Evolutionary conservation across 2,888 invertebrate species (phyloP).

Genomic region (Chrysodeixis includens): DNA sequence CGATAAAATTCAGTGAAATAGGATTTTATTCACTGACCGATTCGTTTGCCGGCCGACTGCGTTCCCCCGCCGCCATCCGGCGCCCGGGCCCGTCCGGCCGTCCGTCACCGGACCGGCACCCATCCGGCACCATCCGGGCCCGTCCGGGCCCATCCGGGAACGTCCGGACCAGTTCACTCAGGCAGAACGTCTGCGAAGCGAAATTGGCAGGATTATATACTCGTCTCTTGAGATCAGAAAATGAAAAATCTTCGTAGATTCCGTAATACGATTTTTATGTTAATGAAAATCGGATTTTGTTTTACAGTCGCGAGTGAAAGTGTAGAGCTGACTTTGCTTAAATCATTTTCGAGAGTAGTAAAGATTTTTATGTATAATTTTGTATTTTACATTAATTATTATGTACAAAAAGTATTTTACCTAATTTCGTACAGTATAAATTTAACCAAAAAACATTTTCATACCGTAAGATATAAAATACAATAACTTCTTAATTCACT

Average conservation of each 20-base stretch:
- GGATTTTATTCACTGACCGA: slow-evolving; percentile 61
- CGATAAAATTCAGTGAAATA: slow-evolving; percentile 56
- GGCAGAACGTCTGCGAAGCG: slow-evolving; percentile 43
- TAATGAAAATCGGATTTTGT: slow-evolving; percentile 5
- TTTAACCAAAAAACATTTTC: no score
- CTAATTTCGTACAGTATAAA: no score
- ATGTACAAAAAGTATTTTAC: no score
- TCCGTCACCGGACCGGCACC: slow-evolving; percentile 27
- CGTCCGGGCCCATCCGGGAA: slow-evolving; percentile 20
- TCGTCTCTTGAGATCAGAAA: slow-evolving; percentile 14
- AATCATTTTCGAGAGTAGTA: neutral
- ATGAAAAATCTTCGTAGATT: slow-evolving; percentile 9
- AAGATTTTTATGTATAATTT: neutral
- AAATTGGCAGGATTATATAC: slow-evolving; percentile 46
- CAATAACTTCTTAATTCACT: no score
- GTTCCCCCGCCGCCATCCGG: slow-evolving; percentile 16
- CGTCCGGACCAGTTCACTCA: slow-evolving; percentile 30
- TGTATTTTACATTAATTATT: no score
- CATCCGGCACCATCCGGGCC: slow-evolving; percentile 25
- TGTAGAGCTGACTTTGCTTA: neutral
- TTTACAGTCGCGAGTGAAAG: slow-evolving; percentile 4
- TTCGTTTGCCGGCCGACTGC: slow-evolving; percentile 57
- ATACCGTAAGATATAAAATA: no score
- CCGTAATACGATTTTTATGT: slow-evolving; percentile 7
- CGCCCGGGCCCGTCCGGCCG: slow-evolving; percentile 17